Evolutionary conservation across 2,888 invertebrate species (phyloP), one percentile per base, ranked within the genome.

Genomic region (Cataglyphis livida): DNA sequence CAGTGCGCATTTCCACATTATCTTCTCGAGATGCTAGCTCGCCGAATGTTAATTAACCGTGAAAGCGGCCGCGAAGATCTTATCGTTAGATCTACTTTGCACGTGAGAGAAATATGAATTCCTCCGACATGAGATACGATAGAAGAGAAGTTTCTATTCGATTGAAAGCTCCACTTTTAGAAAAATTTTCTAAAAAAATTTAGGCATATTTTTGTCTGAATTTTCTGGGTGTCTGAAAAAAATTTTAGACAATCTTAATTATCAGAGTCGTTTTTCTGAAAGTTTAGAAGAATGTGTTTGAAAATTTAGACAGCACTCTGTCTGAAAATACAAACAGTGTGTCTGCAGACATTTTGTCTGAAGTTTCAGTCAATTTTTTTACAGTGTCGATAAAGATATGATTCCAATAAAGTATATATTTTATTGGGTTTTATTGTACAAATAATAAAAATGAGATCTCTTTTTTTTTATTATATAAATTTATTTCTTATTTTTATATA

Each of bases 1-100:
- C 57, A 61, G 61, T 4, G 15, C 68, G 28, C 41, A 71, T 76
- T 88, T 73, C 82, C 89, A 74, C 81, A 83, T 66, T 84, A 66
- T 82, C 38, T 62, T 65, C 85, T 82, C 70, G 66, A 75, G 82
- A 64, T 32, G 66, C 68, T 76, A 28, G 54, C 35, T 73, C 59
- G 25, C 59, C 38, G 48, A 62, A 89, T 85, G 76, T 71, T 65
- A 84, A 81, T 81, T 81, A 78, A 74, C 62, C 62, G 62, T 71
- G 71, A 71, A 79, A 71, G 74, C 73, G 32, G 9, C 44, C 59
- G 74, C 32, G 3, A 44, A 44, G 59, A 35, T 79, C 35, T 44
- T 59, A 35, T 35, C 35, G 35, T 35, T 35, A 48, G 18, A n/a
- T 7, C 32, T 32, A 57, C 54, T 70, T 59, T 9, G 28, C 28